Evolutionary conservation across 2,113 vertebrate genomes (phyloP), one percentile per base, ranked within the genome.

Genomic region (Labrus mixtus): DNA sequence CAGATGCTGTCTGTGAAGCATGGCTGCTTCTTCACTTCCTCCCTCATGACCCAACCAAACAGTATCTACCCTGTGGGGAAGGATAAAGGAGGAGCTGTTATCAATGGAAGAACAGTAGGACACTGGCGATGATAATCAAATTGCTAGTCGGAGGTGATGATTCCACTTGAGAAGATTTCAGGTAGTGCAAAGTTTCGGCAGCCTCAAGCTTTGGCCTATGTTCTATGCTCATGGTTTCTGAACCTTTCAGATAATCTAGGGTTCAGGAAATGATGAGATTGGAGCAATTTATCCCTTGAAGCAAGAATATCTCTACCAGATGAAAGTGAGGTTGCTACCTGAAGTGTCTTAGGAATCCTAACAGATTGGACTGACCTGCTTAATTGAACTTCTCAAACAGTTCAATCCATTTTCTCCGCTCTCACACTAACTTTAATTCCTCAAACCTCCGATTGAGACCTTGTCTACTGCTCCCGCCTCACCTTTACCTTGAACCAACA

Each of bases 61-160:
- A 8, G 37, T 7, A 9, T 82, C 25, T 25, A 33, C 20, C 53
- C 29, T 58, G 37, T 25, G 39, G 36, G 22, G 60, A 16, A 53
- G 41, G 51, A 76, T 71, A 78, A 73, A 64, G 33, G 71, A 68
- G 37, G 29, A 60, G 74, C 64, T 29, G 61, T 76, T 79, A 73
- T 86, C 73, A 72, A 53, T 25, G 74, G 65, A 81, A 73, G 45
- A 81, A 68, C 74, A 68, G 63, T 65, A 67, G 39, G 36, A 25
- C 48, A 13, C n/a, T 12, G 50, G 20, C 29, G 73, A 69, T 62
- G 17, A 66, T 65, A 67, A 85, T 78, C 67, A 78, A 76, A 68
- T 60, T 63, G 55, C 15, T 70, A 57, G 79, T 85, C 64, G 75
- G 71, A 71, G 37, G 55, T 48, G 62, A 66, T 65, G 46, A 62